phyloP scores from a whole-genome alignment of 1,140 invertebrate genomes.

The Diachasmimorpha longicaudata region DNA sequence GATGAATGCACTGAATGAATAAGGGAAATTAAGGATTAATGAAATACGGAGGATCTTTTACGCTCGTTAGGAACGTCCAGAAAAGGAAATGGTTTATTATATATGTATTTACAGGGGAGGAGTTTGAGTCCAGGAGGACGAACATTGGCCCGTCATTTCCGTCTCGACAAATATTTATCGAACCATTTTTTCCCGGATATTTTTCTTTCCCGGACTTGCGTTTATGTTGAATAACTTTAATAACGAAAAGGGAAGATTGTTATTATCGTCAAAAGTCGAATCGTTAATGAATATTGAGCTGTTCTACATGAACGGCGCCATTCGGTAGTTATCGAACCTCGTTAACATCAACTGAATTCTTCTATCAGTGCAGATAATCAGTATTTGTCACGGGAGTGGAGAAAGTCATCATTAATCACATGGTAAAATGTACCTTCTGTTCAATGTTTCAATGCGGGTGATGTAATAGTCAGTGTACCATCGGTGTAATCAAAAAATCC shows the following conservation, averaged over 20 bases:
- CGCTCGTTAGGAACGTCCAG: background rate
- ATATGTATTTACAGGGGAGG: too few relatives aligned
- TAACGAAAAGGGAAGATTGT: too few relatives aligned
- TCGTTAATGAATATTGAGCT: too few relatives aligned
- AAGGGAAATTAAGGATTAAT: background rate
- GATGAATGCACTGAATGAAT: constrained; percentile 4
- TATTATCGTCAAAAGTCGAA: too few relatives aligned
- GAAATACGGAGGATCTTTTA: background rate
- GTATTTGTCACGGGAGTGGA: background rate
- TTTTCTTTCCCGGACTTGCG: too few relatives aligned
- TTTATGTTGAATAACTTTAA: too few relatives aligned
- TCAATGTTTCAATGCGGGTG: background rate
- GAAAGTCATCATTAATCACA: background rate
- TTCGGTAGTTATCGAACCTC: too few relatives aligned
- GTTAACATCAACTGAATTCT: too few relatives aligned
- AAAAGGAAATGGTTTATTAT: background rate
- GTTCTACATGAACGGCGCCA: background rate
- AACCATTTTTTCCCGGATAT: too few relatives aligned
- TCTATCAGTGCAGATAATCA: background rate
- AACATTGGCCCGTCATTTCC: too few relatives aligned
- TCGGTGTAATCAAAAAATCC: background rate
- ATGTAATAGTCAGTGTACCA: background rate
- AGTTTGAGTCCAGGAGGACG: too few relatives aligned
- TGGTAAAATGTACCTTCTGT: background rate
- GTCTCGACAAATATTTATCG: too few relatives aligned